These are phyloP conservation scores for Hemichromis elongatus DNA, from an alignment of 2,113 vertebrate species.

Conservation along the genomic window DNA sequence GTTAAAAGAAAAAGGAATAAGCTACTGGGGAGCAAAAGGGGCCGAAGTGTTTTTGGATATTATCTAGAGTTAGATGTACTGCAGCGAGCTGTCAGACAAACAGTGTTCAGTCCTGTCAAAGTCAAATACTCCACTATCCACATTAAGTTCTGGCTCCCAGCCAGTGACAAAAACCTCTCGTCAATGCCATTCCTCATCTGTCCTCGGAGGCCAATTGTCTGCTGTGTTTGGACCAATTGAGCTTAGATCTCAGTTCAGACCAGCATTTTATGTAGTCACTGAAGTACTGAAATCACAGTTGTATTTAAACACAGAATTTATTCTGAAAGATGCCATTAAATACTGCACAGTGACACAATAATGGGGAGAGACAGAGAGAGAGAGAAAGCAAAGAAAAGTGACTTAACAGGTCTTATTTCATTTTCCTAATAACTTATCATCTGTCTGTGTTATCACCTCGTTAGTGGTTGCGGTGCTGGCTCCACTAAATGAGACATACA, in stretches of 20 bases:
- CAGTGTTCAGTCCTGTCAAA: constrained; percentile 41
- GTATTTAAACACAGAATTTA: neutral
- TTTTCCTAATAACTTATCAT: constrained; percentile 6
- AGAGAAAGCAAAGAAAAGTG: neutral
- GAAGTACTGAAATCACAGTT: neutral
- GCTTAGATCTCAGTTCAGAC: constrained; percentile 19
- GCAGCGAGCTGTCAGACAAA: constrained; percentile 28
- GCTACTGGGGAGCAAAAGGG: neutral
- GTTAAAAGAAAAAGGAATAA: neutral
- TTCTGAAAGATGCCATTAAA: neutral
- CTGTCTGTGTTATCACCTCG: constrained; percentile 40
- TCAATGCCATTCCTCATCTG: constrained; percentile 51
- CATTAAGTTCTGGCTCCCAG: constrained; percentile 44
- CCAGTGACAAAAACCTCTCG: constrained; percentile 57
- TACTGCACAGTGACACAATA: neutral
- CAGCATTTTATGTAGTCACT: neutral
- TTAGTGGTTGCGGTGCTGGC: constrained; percentile 24
- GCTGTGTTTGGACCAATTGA: constrained; percentile 8
- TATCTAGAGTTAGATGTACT: constrained; percentile 17
- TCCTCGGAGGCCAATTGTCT: constrained; percentile 55
- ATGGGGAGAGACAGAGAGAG: neutral
- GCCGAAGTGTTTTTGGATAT: constrained; percentile 11
- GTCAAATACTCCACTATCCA: constrained; percentile 44
- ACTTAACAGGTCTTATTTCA: neutral
- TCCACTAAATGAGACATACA: constrained; percentile 32